Evolutionary conservation across 2,113 vertebrate genomes (phyloP), one percentile per base, ranked within the genome.

Genomic region (Xyrauchen texanus): DNA sequence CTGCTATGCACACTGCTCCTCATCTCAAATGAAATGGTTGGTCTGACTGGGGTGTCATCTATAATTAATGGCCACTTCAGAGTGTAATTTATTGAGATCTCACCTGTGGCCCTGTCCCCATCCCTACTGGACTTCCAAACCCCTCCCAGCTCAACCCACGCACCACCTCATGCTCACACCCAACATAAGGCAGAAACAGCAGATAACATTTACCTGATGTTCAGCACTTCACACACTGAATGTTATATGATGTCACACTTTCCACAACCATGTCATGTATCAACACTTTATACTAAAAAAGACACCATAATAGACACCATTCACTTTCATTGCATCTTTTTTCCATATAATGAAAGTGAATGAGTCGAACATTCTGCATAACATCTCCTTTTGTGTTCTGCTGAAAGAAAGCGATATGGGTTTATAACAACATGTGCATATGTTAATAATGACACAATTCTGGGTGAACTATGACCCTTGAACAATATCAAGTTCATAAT

Each of bases 1-100:
- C 91, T 34, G 86, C 87, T 82, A 85, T 80, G 81, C 88, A 86
- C 87, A 85, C 91, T 87, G 78, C 85, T 88, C 90, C 88, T 95
- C 94, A 96, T 96, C 94, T 95, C 90, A 92, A 92, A 93, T 93
- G 92, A 94, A 95, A 93, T 95, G 89, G 91, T 92, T 93, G 91
- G 82, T 93, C 91, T 94, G 93, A 91, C 93, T 90, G 84, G 91
- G 88, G 90, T 91, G 91, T 94, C 93, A 93, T 96, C 87, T 95
- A 93, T 95, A 95, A 96, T 96, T 95, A 91, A 96, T 94, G 87
- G 88, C 75, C 88, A 90, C 91, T 95, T 93, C 89, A 72, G 84
- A 91, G 82, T 87, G 86, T 93, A 94, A 94, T 94, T 95, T 94
- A 92, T 92, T 95, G 92, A 92, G 94, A 92, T 93, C 89, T 97